These are phyloP conservation scores for Xerus rutilus DNA, from an alignment of 2,797 vertebrate species.

Conservation along the genomic window DNA sequence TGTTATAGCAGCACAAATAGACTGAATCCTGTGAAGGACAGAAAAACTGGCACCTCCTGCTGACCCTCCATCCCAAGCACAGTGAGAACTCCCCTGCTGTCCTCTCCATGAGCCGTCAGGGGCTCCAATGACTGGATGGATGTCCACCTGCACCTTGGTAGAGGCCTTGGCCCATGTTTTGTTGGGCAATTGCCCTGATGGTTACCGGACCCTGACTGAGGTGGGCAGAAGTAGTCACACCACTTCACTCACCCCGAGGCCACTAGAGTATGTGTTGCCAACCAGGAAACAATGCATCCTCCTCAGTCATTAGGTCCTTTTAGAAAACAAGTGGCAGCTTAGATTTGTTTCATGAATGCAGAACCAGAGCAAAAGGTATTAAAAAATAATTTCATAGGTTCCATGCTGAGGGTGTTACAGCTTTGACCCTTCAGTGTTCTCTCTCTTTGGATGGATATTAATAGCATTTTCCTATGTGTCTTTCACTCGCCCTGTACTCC, in stretches of 20 bases:
- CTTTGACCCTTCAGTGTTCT: accelerated
- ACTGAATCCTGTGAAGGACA: neutral
- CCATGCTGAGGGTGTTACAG: neutral
- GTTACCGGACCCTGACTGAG: neutral
- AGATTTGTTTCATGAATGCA: neutral
- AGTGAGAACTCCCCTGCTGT: neutral
- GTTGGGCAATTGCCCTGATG: neutral
- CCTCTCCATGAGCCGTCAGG: neutral
- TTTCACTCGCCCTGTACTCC: neutral
- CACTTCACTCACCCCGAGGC: accelerated
- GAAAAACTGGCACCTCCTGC: accelerated
- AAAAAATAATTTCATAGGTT: neutral
- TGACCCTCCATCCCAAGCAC: neutral
- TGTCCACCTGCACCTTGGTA: neutral
- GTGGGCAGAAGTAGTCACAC: neutral
- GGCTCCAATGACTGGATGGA: accelerated
- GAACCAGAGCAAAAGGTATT: neutral
- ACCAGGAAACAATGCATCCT: neutral
- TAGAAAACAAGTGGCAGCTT: neutral
- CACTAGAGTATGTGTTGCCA: neutral
- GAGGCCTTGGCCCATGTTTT: neutral
- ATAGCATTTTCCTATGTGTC: neutral
- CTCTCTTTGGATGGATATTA: neutral
- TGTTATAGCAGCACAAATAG: neutral
- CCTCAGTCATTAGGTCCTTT: neutral